Base-by-base conservation (phyloP, 37 sponge, comb jelly and placozoan genomes). In the Hormiphora californensis region DNA sequence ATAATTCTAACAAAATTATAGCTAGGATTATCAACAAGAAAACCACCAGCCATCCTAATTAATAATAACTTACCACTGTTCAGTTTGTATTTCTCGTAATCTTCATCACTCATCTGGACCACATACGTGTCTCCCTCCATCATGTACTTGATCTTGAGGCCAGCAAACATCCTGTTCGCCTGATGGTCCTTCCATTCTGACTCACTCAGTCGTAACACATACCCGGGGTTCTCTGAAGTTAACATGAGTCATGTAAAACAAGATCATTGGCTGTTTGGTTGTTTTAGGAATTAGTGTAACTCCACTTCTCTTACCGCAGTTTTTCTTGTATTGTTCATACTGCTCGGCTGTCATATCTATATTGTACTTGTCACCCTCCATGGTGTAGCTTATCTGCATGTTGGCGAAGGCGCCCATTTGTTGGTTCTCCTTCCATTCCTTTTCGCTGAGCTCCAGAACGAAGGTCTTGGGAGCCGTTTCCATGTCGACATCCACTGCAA, bases 371-470 rank as follows among this genome's bases (percentile, higher is more conserved):
- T 41, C 81, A 15, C 23, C 81, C 81, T 73, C 46, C 46, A 32
- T 73, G 44, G 81, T 73, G 46, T 73, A 73, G 7, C 28, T 11
- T 1, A 73, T 73, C 46, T 73, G n/a, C 81, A 73, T 27, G 44
- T 36, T 46, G 22, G 35, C 44, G 25, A 73, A 73, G 0, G 81
- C 81, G 21, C 81, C 81, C 46, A 73, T 73, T 3, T 39, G 44
- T 3, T 73, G 32, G 81, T 73, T 27, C 8, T 73, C 81, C 43
- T 73, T 73, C 81, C 81, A 73, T 30, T 73, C 81, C 81, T 73
- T 22, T 28, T 73, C 81, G 8, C 2, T 40, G 28, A 73, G 81
- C 12, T 73, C 27, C 46, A 73, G 41, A 0, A 73, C 81, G 44
- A 43, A 73, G 5, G 46, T 73, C n/a, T n/a, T n/a, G n/a, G n/a